Base-by-base conservation (phyloP, 2,797 vertebrate species). In the Coregonus ussuriensis region DNA sequence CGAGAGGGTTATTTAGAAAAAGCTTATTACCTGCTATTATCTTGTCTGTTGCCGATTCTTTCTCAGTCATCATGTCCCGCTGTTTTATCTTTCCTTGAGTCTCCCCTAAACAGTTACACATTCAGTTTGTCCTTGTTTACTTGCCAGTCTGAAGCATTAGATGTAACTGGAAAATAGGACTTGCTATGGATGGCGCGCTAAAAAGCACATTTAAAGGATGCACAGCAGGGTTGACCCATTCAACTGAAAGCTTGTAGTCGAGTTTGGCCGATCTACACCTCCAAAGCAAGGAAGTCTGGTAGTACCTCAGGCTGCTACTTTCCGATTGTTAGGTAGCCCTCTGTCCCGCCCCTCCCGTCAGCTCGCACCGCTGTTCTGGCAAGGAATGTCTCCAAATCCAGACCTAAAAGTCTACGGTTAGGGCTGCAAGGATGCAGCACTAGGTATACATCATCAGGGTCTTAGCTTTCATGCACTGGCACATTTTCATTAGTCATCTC, bases 51-150 rank as follows among this genome's bases (percentile, higher is more conserved):
- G 81, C 80, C 33, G 90, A 73, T 33, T 94, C 92, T 76, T 86
- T 91, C 56, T 93, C 93, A 18, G 81, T 91, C 93, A 92, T 93
- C 80, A 14, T 89, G 11, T 91, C 89, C 85, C 82, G 82, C 78
- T 83, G 84, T 80, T 82, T 80, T 70, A 13, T 85, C 86, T 88
- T 89, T 84, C 83, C 86, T 78, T 69, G 83, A 82, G 85, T 83
- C 83, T 82, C 87, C 72, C 82, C 84, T 80, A 91, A 80, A 25
- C 89, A 89, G 86, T 87, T 80, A 72, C 90, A 92, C 86, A 89
- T 83, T 90, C 92, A 84, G 89, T 89, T 15, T 63, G 82, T 91
- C 88, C 87, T 83, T 86, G 29, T 73, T 69, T 67, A 85, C 74
- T 63, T 83, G 78, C 80, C 70, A 37, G 4, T 74, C 77, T 75